phyloP scores from a whole-genome alignment of 2,888 invertebrate species.

The Agrochola lychnidis region DNA sequence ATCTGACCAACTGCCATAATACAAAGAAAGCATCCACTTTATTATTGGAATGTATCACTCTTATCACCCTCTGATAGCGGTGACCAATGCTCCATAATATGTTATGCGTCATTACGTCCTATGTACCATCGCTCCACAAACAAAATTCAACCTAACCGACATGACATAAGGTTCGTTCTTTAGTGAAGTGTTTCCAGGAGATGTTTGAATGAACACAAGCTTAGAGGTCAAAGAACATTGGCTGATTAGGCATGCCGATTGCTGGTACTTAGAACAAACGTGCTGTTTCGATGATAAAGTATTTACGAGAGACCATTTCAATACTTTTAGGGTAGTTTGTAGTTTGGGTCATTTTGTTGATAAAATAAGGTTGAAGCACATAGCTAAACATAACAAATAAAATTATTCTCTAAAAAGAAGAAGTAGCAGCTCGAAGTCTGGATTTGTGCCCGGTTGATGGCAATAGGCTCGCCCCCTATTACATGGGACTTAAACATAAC shows the following conservation, averaged over 20 bases:
- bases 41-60: constrained; percentile 86
- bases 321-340: constrained; percentile 48
- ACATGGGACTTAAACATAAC: too few relatives aligned
- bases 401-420: too few relatives aligned
- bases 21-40: constrained; percentile 85
- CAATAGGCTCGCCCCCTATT: too few relatives aligned
- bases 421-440: too few relatives aligned
- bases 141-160: constrained; percentile 65
- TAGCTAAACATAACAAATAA: too few relatives aligned
- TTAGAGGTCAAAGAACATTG: constrained; percentile 87
- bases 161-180: constrained; percentile 58
- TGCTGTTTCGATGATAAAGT: constrained; percentile 70
- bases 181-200: constrained; percentile 35
- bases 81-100: constrained; percentile 78
- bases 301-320: constrained; percentile 48
- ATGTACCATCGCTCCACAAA: constrained; percentile 61
- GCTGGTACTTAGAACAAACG: constrained; percentile 77
- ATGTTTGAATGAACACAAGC: constrained; percentile 66
- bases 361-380: not conserved
- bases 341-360: constrained; percentile 20
- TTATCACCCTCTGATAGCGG: constrained; percentile 85
- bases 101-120: constrained; percentile 64
- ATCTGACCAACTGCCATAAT: constrained; percentile 60
- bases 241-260: constrained; percentile 81
- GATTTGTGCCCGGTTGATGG: too few relatives aligned